phyloP scores from a whole-genome alignment of 2,888 invertebrate genomes.

The Sipha maydis region DNA sequence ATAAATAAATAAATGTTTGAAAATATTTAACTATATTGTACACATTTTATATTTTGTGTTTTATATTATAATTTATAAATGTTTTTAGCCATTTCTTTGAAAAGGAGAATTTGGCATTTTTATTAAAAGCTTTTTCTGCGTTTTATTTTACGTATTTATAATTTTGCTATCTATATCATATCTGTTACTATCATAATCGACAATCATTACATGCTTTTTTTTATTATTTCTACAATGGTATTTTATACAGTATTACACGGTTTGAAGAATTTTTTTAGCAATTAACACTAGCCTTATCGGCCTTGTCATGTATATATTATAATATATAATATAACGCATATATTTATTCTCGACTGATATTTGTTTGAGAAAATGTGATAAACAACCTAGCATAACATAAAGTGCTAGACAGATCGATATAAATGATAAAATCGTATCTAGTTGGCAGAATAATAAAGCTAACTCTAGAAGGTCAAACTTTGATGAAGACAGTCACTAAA shows the following conservation, averaged over 20 bases:
- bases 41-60: too few species aligned
- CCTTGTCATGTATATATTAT: not conserved
- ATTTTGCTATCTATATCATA: not conserved
- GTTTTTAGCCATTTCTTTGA: not conserved
- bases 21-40: not conserved
- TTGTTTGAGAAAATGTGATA: not conserved
- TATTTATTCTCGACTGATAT: not conserved
- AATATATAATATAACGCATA: not conserved
- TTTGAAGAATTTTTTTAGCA: constrained; percentile 6
- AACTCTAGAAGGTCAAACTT: too few species aligned
- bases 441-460: too few species aligned
- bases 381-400: too few species aligned
- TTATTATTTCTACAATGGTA: not conserved
- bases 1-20: not conserved
- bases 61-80: not conserved
- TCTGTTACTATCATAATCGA: not conserved
- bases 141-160: constrained; percentile 20
- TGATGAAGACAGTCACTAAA: too few species aligned
- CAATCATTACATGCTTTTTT: not conserved
- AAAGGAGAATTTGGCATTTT: not conserved
- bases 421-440: too few species aligned
- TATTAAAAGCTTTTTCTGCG: not conserved
- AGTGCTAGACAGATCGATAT: too few species aligned
- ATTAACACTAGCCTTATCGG: constrained; percentile 24
- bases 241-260: not conserved